These are phyloP conservation scores for Pseudopleuronectes americanus DNA, from an alignment of 2,797 vertebrate species.

Conservation along the genomic window DNA sequence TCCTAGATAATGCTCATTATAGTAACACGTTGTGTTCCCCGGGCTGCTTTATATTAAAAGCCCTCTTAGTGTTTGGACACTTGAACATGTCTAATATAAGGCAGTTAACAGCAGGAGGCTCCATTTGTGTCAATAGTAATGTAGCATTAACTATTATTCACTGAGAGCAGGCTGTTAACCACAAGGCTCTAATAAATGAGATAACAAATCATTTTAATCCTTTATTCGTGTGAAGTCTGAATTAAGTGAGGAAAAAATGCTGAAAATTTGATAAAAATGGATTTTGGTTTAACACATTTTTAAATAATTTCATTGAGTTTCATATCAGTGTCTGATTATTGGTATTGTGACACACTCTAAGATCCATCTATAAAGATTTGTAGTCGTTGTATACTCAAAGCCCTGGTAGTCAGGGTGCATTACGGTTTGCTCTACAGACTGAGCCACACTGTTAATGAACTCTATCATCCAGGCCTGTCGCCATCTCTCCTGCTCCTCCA, in stretches of 20 bases:
- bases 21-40: background rate
- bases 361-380: too few species aligned
- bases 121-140: too few species aligned
- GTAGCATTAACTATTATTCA: too few species aligned
- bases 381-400: background rate
- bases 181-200: background rate
- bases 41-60: background rate
- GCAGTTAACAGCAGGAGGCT: background rate
- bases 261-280: too few species aligned
- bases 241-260: too few species aligned
- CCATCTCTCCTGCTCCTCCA: background rate
- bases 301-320: too few species aligned
- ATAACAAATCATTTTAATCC: background rate
- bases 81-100: background rate
- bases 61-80: background rate
- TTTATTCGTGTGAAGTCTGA: background rate
- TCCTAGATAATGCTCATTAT: background rate
- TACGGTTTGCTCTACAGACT: background rate
- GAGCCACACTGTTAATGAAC: slow-evolving; percentile 1
- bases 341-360: too few species aligned
- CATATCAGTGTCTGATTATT: too few species aligned
- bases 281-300: too few species aligned
- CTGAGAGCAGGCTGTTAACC: background rate
- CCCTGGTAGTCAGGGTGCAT: background rate
- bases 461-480: background rate